A percentile compares a stretch with the other conserved stretches of the same genome.
phyloP scores from a whole-genome alignment of 2,888 invertebrate species.

The Ceriagrion tenellum region DNA sequence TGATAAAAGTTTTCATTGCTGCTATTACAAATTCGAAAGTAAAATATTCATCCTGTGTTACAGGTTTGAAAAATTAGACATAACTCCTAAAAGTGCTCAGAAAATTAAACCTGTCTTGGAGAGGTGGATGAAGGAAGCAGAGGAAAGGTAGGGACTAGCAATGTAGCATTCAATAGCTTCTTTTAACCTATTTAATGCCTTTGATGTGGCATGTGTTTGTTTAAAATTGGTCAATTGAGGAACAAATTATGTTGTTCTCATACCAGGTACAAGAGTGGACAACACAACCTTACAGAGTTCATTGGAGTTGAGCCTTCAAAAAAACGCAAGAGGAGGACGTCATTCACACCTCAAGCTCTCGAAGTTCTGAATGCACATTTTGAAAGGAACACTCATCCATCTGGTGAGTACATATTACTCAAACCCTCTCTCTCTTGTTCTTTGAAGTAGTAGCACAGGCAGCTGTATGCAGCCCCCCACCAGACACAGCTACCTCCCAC shows the following conservation, averaged over 20 bases:
- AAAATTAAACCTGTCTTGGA: conserved; percentile 99
- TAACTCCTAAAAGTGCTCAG: conserved; percentile 99
- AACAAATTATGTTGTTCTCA: conserved; percentile 72
- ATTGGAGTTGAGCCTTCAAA: conserved; percentile 98
- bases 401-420: conserved; percentile 83
- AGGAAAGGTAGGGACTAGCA: conserved; percentile 88
- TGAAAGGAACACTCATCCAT: conserved; percentile 98
- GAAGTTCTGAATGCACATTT: conserved; percentile 97
- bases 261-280: conserved; percentile 93
- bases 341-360: conserved; percentile 97
- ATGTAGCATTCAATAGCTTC: conserved; percentile 75
- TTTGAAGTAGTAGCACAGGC: background rate
- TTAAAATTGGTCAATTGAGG: conserved; percentile 75
- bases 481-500: too few species aligned
- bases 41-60: conserved; percentile 74
- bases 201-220: conserved; percentile 75
- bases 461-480: background rate
- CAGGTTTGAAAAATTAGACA: conserved; percentile 99
- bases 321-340: conserved; percentile 97
- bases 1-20: conserved; percentile 69
- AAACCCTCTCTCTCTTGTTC: background rate
- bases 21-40: conserved; percentile 53
- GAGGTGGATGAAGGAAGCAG: conserved; percentile 99
- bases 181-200: conserved; percentile 72
- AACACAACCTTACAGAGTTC: conserved; percentile 96